Evolutionary conservation across 2,888 invertebrate genomes (phyloP), one percentile per base, ranked within the genome.

Genomic region (Lymantria dispar): DNA sequence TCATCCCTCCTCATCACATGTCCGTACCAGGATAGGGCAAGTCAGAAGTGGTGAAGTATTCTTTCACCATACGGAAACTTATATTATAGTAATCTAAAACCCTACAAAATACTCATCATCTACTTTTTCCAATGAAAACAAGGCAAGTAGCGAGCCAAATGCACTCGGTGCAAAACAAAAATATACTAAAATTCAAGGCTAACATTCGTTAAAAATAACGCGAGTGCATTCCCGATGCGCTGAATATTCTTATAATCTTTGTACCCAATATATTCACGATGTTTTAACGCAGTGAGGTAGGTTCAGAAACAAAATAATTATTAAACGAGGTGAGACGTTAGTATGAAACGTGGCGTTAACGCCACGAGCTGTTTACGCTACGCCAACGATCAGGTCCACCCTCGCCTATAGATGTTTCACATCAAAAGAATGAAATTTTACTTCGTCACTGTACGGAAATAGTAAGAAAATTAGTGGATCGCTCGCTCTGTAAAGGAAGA

Each of bases 171-270:
- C 76, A 74, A n/a, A 66, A 72, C 80, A 83, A 83, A 83, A 83
- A 83, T 83, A 83, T 72, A 75, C 60, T 78, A 77, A 83, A 83
- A 72, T 77, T 78, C 83, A 83, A 83, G 83, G 83, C 76, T 69
- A 70, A 50, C 43, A 69, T 66, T 56, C 50, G 68, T 60, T 72
- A 76, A 82, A 83, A 83, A 83, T 82, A 82, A 75, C 79, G 68
- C 60, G 14, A 45, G 50, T 63, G 71, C 72, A 71, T 68, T 70
- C 64, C 33, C 61, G 62, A 68, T 70, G 70, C 61, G 58, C 58
- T 37, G 54, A 50, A 15, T 42, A 45, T 47, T 47, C 50, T 54
- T 63, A 56, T 63, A 53, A 64, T 56, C 55, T 64, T 54, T 64
- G 46, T 38, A 46, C 22, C 15, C 42, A 45, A 39, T 54, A 22